phyloP scores from a whole-genome alignment of 2,113 vertebrate genomes.

The Corydoras sp. region DNA sequence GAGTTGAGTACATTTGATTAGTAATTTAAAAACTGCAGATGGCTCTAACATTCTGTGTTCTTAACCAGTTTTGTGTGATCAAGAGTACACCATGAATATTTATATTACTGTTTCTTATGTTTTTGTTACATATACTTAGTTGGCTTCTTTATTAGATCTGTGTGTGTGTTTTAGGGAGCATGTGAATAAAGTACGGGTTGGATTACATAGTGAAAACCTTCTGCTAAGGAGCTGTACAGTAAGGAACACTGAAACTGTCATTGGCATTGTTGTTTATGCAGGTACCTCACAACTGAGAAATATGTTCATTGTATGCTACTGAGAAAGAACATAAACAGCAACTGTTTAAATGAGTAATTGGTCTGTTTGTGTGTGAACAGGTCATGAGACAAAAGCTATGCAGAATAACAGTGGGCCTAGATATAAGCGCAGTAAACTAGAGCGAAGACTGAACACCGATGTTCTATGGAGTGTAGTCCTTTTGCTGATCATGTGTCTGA shows the following conservation, averaged over 20 bases:
- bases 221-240: slow-evolving; percentile 86
- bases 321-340: too few relatives aligned
- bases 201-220: slow-evolving; percentile 82
- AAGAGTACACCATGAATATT: neutral
- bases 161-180: slow-evolving; percentile 68
- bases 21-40: too few relatives aligned
- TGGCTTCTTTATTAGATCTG: neutral
- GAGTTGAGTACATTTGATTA: too few relatives aligned
- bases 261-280: slow-evolving; percentile 93
- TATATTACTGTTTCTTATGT: slow-evolving; percentile 2
- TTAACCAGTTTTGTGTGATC: too few relatives aligned
- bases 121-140: too few relatives aligned
- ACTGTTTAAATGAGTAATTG: too few relatives aligned
- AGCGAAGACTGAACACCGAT: slow-evolving; percentile 79
- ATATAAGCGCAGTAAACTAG: slow-evolving; percentile 87
- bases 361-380: slow-evolving; percentile 54
- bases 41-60: too few relatives aligned
- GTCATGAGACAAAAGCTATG: slow-evolving; percentile 97
- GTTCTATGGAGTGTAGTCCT: slow-evolving; percentile 87
- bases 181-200: slow-evolving; percentile 69
- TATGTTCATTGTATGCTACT: neutral
- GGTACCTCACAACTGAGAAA: slow-evolving; percentile 57
- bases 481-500: slow-evolving; percentile 82
- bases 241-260: slow-evolving; percentile 84
- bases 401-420: slow-evolving; percentile 86